phyloP scores from a whole-genome alignment of 2,888 invertebrate genomes.

The Papilio elwesi region DNA sequence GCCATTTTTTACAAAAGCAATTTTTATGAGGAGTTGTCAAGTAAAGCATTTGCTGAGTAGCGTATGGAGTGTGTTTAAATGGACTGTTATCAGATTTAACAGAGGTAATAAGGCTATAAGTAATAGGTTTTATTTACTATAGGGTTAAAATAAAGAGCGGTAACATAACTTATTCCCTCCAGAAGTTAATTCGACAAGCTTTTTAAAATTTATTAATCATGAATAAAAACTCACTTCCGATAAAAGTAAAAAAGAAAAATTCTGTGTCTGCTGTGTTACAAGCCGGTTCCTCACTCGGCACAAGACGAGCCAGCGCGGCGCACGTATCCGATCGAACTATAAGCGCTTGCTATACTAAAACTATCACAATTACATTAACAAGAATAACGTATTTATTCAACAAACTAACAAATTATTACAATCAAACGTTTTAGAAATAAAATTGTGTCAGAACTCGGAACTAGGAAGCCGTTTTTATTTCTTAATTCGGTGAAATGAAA shows the following conservation, averaged over 20 bases:
- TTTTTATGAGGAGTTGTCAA: no score
- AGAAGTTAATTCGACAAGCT: neutral
- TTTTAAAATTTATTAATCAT: conserved; percentile 3
- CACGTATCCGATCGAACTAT: conserved; percentile 70
- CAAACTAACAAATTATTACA: neutral
- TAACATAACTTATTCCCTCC: no score
- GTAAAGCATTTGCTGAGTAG: no score
- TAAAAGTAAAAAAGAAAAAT: conserved; percentile 29
- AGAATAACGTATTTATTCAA: neutral
- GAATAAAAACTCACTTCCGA: conserved; percentile 20
- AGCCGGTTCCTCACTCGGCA: conserved; percentile 66
- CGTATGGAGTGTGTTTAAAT: no score
- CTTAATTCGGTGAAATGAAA: conserved; percentile 52
- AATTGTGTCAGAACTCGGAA: neutral
- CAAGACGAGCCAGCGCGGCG: conserved; percentile 65
- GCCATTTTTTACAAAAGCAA: no score
- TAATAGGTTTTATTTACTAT: no score
- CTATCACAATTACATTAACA: conserved; percentile 38
- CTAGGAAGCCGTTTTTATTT: conserved; percentile 9
- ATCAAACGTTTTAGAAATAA: neutral
- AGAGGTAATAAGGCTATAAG: no score
- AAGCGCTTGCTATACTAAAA: conserved; percentile 64
- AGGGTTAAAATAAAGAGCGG: no score
- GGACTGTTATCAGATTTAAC: no score
- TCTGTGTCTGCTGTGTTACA: conserved; percentile 36